These are phyloP conservation scores for Diabrotica undecimpunctata DNA, from an alignment of 1,140 invertebrate species.

Conservation along the genomic window DNA sequence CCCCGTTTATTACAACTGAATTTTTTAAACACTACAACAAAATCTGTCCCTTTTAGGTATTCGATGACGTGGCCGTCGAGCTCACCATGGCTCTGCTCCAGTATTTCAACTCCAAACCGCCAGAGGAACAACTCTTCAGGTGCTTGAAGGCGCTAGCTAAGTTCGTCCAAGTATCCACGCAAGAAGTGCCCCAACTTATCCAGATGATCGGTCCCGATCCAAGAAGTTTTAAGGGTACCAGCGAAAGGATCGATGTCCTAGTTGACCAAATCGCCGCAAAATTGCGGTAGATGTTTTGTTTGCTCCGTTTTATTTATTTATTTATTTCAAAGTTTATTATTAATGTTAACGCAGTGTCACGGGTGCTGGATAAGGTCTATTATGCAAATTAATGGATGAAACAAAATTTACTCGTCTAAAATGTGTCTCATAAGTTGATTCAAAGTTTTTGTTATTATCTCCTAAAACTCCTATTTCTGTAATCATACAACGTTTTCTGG, in stretches of 20 bases:
- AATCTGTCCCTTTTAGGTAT: constrained; percentile 61
- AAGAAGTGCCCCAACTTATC: constrained; percentile 82
- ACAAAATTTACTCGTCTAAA: too few species aligned
- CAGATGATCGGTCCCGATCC: constrained; percentile 91
- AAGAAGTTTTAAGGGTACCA: constrained; percentile 74
- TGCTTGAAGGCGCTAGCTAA: constrained; percentile 75
- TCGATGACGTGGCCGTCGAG: constrained; percentile 90
- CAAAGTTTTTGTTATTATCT: too few species aligned
- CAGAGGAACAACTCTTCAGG: constrained; percentile 75
- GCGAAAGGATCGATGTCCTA: constrained; percentile 74
- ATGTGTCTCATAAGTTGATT: too few species aligned
- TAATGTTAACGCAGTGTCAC: too few species aligned
- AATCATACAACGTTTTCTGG: too few species aligned
- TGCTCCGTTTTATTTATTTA: too few species aligned
- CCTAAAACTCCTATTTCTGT: too few species aligned
- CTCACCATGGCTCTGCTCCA: constrained; percentile 88
- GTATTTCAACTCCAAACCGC: constrained; percentile 75
- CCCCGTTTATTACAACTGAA: too few species aligned
- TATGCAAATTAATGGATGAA: too few species aligned
- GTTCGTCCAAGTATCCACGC: constrained; percentile 73
- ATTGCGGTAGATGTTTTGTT: constrained; percentile 27
- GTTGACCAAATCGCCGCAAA: constrained; percentile 62
- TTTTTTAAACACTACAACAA: too few species aligned
- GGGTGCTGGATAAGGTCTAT: too few species aligned
- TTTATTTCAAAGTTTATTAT: too few species aligned